Base-by-base conservation (phyloP, 2,797 vertebrate species). In the Cephalopachus bancanus region DNA sequence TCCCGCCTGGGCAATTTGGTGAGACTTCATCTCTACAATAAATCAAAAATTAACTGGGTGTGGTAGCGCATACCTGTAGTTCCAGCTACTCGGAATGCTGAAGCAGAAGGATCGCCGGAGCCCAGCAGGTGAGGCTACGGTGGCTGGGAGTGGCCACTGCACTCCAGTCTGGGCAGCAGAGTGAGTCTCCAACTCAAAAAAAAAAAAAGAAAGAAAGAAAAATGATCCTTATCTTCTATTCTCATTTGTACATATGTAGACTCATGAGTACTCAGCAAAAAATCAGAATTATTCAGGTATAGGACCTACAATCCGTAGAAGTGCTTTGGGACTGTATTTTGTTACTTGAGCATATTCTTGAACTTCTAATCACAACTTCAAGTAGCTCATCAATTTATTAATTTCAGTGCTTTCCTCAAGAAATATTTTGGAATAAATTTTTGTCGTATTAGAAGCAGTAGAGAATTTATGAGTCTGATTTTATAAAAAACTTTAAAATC, bases 381-480 rank as follows among this genome's bases (percentile, higher is more conserved):
- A 64, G 3, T 60, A 69, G 16, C 20, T 94, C 16, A 51, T 53
- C n/a, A 5, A 16, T 75, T 75, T 67, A 24, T 15, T 62, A 64
- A 28, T 92, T 65, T 8, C 17, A 57, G 4, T 62, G 26, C 78
- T 59, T 49, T 10, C 53, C 53, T 12, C 30, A n/a, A 64, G 81
- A 95, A 92, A 60, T 79, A 72, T 24, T 78, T 57, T 59, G 5
- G 64, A 71, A 51, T 83, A 60, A 5, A 15, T 65, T 69, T 84
- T 96, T 83, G 26, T 87, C 64, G 19, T 81, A n/a, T 91, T 81
- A 65, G 57, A 49, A 87, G 67, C 60, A 84, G 7, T 69, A 74
- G 53, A 84, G 49, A 62, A 92, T 67, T 93, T 81, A 24, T 0
- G 85, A 79, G 11, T 80, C n/a, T 64, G 49, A 30, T 65, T 65